Percentiles rank a stretch among this genome's conserved stretches.
These are phyloP conservation scores for Calyptomena viridis DNA, from an alignment of 2,113 vertebrate genomes.

Conservation along the genomic window DNA sequence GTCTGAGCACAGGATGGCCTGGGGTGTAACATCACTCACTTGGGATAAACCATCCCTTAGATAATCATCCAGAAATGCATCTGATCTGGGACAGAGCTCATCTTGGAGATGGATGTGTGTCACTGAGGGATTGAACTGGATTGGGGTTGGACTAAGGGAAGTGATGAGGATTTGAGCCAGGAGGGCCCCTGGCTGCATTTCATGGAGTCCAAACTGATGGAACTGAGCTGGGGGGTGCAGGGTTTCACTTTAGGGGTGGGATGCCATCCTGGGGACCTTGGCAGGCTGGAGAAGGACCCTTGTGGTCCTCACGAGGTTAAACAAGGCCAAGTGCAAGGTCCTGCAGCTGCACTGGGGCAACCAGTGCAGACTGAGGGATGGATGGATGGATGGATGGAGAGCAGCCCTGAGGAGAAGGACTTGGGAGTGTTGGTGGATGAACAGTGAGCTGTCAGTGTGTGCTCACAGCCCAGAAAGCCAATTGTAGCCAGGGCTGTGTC, in stretches of 20 bases:
- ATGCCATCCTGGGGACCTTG: neutral
- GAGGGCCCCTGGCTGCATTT: neutral
- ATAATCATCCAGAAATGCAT: neutral
- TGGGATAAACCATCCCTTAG: neutral
- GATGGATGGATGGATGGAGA: neutral
- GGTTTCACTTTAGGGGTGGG: neutral
- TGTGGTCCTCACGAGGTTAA: neutral
- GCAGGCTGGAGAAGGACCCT: neutral
- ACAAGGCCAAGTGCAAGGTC: neutral
- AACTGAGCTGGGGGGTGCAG: neutral
- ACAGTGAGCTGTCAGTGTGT: neutral
- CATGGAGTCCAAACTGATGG: neutral
- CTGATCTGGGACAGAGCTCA: neutral
- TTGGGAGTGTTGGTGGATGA: neutral
- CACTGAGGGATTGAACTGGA: neutral
- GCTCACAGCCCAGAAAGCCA: neutral
- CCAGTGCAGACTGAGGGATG: neutral
- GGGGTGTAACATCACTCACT: fast-evolving
- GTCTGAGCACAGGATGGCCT: neutral
- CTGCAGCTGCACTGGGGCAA: neutral
- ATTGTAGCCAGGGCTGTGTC: neutral
- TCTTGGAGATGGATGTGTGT: neutral
- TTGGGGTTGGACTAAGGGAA: neutral
- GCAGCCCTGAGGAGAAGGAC: neutral
- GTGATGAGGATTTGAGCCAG: neutral